Conservation (phyloP, 2,113 vertebrate genomes). For the Pituophis catenifer region DNA sequence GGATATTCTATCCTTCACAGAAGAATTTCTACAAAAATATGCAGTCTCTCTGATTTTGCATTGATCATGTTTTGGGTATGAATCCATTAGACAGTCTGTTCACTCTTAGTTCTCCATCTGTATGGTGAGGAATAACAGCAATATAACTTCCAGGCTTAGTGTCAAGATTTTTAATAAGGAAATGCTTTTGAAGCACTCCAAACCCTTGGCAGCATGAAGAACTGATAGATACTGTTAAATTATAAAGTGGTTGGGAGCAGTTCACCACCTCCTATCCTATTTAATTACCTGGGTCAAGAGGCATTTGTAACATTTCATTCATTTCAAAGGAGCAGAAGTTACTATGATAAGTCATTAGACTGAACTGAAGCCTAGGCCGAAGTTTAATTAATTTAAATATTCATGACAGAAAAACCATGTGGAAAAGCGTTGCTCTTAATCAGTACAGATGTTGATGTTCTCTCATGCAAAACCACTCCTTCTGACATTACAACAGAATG, state of each 20-base stretch:
- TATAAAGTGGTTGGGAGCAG: background rate
- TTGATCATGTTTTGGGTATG: background rate
- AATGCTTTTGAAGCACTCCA: background rate
- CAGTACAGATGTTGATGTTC: conserved; percentile 58
- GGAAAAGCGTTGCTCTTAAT: conserved; percentile 59
- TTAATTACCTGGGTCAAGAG: conserved; percentile 45
- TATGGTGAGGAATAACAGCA: background rate
- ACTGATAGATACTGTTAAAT: background rate
- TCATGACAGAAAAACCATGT: conserved; percentile 48
- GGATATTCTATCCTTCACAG: background rate
- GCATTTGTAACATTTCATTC: conserved; percentile 46
- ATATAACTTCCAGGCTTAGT: background rate
- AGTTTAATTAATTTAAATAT: conserved; percentile 75
- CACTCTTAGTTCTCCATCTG: background rate
- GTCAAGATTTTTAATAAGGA: background rate
- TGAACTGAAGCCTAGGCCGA: conserved; percentile 61
- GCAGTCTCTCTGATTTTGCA: background rate
- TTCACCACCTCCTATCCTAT: background rate
- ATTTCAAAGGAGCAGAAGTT: conserved; percentile 51
- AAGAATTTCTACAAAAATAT: background rate
- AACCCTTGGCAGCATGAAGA: background rate
- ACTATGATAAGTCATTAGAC: conserved; percentile 66
- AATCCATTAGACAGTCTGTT: background rate
- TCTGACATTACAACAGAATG: conserved; percentile 36
- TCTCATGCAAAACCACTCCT: conserved; percentile 52